phyloP scores from a whole-genome alignment of 1,140 invertebrate genomes.

The Brachionus sp. region DNA sequence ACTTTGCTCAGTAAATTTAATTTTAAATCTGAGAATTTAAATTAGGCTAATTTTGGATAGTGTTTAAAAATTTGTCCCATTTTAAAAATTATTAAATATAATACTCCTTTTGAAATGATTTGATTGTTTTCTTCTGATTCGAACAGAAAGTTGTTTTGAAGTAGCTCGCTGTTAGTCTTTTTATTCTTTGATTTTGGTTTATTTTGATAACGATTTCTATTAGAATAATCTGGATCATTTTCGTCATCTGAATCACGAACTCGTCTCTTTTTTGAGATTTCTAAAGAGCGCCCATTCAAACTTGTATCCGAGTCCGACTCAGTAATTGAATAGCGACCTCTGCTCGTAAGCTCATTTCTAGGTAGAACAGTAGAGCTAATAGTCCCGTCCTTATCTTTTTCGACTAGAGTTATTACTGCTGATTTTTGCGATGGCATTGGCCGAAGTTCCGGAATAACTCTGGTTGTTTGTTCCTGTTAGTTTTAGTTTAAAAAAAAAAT shows the following conservation, averaged over 20 bases:
- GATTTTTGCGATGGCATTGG: background rate
- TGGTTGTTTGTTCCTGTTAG: background rate
- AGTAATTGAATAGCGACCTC: background rate
- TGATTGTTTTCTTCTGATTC: background rate
- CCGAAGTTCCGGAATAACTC: background rate
- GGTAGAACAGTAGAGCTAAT: background rate
- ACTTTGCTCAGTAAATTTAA: too few relatives aligned
- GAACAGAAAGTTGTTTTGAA: background rate
- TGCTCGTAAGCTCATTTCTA: background rate
- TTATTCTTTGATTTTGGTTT: background rate
- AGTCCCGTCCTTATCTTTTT: background rate
- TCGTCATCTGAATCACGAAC: slow-evolving; percentile 17
- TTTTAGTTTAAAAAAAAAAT: background rate
- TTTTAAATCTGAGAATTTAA: too few relatives aligned
- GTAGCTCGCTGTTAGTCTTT: background rate
- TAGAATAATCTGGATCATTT: background rate
- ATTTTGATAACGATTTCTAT: background rate
- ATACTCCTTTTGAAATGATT: background rate
- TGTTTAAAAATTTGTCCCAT: too few relatives aligned
- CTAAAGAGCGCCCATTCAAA: background rate
- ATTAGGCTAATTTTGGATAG: too few relatives aligned
- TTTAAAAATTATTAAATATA: background rate
- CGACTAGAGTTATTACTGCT: background rate
- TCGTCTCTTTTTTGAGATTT: background rate
- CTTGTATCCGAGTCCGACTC: slow-evolving; percentile 10